phyloP scores from a whole-genome alignment of 2,888 invertebrate genomes.

The Pycnomerus fuliginosus region DNA sequence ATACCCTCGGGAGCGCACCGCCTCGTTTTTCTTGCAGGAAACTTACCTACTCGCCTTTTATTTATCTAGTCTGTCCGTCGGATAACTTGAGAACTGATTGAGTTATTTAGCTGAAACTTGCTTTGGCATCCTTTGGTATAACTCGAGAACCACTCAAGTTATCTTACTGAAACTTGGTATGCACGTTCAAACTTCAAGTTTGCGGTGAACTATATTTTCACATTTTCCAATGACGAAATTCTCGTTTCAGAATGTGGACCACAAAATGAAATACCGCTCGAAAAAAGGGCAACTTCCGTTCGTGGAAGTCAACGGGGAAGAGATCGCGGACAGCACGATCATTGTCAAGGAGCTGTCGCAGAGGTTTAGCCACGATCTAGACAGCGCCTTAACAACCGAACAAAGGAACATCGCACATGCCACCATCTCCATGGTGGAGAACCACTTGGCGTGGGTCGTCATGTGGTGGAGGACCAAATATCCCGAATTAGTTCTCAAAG shows the following conservation, averaged over 20 bases:
- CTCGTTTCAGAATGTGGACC: constrained; percentile 80
- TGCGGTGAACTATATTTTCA: too few species aligned
- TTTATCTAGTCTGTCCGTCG: too few species aligned
- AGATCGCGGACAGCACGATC: constrained; percentile 88
- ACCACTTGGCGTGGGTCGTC: constrained; percentile 89
- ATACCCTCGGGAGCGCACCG: too few species aligned
- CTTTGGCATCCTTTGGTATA: too few species aligned
- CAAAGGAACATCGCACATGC: constrained; percentile 89
- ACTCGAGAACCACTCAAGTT: too few species aligned
- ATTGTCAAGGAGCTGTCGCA: constrained; percentile 86
- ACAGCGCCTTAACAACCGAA: constrained; percentile 77
- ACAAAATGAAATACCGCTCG: constrained; percentile 90
- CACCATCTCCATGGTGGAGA: constrained; percentile 92
- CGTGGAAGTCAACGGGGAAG: constrained; percentile 91
- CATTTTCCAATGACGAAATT: constrained; percentile 7
- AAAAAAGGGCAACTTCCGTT: constrained; percentile 95
- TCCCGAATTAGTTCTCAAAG: constrained; percentile 85
- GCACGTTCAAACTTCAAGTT: too few species aligned
- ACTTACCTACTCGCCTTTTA: too few species aligned
- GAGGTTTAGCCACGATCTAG: constrained; percentile 80
- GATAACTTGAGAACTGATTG: too few species aligned
- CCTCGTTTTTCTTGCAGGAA: too few species aligned
- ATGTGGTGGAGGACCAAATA: constrained; percentile 92
- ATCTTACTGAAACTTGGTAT: too few species aligned
- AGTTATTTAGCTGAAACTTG: too few species aligned